Percentiles rank a stretch among this genome's conserved stretches.
phyloP scores from a whole-genome alignment of 1,140 invertebrate species.

The Pentalonia nigronervosa region DNA sequence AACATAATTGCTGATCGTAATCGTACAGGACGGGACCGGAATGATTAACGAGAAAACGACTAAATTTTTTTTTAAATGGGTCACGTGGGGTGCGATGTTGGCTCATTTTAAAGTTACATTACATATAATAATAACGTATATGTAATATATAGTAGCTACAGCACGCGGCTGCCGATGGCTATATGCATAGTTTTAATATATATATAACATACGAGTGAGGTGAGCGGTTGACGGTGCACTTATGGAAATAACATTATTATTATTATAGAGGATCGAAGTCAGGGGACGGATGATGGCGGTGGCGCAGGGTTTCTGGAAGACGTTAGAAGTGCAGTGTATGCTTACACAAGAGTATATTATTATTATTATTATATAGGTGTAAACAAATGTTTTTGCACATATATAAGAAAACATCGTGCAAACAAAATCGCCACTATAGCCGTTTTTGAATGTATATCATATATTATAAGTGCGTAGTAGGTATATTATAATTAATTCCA shows the following conservation, averaged over 20 bases:
- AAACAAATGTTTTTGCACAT: background rate
- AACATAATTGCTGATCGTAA: slow-evolving; percentile 54
- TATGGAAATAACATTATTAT: background rate
- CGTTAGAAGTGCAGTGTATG: background rate
- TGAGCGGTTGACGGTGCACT: background rate
- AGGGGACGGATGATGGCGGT: background rate
- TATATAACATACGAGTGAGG: background rate
- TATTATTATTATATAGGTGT: background rate
- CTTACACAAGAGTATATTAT: background rate
- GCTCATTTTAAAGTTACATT: background rate
- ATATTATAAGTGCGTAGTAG: background rate
- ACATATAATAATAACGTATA: background rate
- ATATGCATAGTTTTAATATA: background rate
- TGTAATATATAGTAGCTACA: background rate
- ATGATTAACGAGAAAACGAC: slow-evolving; percentile 17
- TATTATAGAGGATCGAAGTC: background rate
- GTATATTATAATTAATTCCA: background rate
- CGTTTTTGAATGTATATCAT: background rate
- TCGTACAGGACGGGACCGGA: slow-evolving; percentile 9
- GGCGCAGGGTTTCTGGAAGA: background rate
- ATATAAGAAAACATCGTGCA: background rate
- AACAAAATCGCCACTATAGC: background rate
- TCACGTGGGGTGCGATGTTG: background rate
- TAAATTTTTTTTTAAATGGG: slow-evolving; percentile 18
- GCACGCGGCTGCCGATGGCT: background rate